These are phyloP conservation scores for Steromphala cineraria DNA, from an alignment of 2,888 invertebrate genomes.

Conservation along the genomic window DNA sequence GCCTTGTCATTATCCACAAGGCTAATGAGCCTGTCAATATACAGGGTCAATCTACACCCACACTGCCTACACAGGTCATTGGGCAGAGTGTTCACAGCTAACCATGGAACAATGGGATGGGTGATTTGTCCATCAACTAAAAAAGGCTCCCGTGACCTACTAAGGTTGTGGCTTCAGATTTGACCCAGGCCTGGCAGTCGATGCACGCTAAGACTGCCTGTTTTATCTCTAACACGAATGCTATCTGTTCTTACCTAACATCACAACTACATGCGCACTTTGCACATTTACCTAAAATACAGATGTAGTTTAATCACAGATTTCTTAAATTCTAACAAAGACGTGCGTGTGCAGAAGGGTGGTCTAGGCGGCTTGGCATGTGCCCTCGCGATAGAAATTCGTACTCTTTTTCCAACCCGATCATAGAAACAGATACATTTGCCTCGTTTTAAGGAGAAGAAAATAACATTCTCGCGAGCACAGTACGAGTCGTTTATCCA, in stretches of 20 bases:
- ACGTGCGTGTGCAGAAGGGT: background rate
- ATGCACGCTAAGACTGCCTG: too few relatives aligned
- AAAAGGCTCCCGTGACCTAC: constrained; percentile 6
- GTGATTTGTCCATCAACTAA: background rate
- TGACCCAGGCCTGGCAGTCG: background rate
- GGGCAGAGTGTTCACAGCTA: background rate
- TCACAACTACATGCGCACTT: too few relatives aligned
- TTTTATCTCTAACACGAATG: too few relatives aligned
- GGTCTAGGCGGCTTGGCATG: constrained; percentile 1
- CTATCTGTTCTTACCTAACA: too few relatives aligned
- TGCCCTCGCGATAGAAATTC: background rate
- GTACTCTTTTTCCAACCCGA: constrained; percentile 9
- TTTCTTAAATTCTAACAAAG: background rate
- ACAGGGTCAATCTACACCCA: background rate
- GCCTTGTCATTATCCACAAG: background rate
- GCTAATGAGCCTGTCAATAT: background rate
- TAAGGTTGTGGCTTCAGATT: background rate
- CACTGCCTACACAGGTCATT: background rate
- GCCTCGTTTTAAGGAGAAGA: background rate
- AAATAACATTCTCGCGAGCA: background rate
- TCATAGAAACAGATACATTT: constrained; percentile 14
- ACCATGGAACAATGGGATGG: background rate
- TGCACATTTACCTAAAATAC: background rate
- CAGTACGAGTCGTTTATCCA: background rate
- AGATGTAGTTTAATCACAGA: background rate